These are phyloP conservation scores for Ceratina calcarata DNA, from an alignment of 1,140 invertebrate genomes.

Conservation along the genomic window DNA sequence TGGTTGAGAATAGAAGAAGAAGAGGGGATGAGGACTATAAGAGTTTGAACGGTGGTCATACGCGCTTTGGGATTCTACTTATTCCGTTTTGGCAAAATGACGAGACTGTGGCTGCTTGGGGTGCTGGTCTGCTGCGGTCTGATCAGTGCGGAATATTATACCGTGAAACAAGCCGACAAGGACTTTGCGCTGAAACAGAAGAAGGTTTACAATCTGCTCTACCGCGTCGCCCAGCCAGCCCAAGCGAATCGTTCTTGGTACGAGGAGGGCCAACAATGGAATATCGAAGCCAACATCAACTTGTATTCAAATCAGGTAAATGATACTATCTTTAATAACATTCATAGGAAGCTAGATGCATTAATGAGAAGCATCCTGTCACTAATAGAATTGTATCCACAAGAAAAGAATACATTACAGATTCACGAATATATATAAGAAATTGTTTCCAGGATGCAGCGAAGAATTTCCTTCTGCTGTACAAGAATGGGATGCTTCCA, in stretches of 20 bases:
- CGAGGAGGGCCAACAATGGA: slow-evolving; percentile 81
- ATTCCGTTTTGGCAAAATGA: slow-evolving; percentile 22
- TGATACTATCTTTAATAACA: neutral
- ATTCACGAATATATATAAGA: neutral
- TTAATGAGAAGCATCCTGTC: too few relatives aligned
- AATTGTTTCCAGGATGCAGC: slow-evolving; percentile 66
- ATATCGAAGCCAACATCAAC: slow-evolving; percentile 81
- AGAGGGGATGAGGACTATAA: slow-evolving; percentile 40
- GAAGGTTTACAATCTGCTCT: slow-evolving; percentile 83
- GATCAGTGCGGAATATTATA: slow-evolving; percentile 56
- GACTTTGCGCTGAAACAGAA: slow-evolving; percentile 82
- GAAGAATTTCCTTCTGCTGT: slow-evolving; percentile 69
- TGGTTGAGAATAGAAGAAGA: neutral
- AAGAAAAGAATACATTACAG: too few relatives aligned
- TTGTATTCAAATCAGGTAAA: slow-evolving; percentile 75
- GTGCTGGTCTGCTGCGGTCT: slow-evolving; percentile 50
- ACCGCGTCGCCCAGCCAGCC: slow-evolving; percentile 82
- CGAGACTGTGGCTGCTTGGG: slow-evolving; percentile 68
- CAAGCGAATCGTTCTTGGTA: slow-evolving; percentile 76
- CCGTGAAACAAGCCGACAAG: slow-evolving; percentile 74
- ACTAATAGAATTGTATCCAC: too few relatives aligned
- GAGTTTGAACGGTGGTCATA: neutral
- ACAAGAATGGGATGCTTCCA: slow-evolving; percentile 77
- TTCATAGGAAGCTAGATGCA: too few relatives aligned
- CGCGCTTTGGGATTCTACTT: neutral